Evolutionary conservation across 2,888 invertebrate species (phyloP).

Genomic region (Catocala nupta): DNA sequence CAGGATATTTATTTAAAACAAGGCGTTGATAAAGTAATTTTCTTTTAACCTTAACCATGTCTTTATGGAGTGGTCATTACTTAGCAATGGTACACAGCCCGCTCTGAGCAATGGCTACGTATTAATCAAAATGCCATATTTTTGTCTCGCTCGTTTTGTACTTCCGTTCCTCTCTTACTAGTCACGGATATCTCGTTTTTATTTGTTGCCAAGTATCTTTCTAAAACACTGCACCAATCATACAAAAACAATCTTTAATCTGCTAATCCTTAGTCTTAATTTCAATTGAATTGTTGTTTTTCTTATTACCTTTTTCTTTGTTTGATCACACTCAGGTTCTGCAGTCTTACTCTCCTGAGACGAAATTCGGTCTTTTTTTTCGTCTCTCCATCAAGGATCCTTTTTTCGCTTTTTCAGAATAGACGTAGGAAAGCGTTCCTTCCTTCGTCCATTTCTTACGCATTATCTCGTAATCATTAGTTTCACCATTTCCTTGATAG

Average conservation of each 20-base stretch:
- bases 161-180: slow-evolving; percentile 73
- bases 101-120: slow-evolving; percentile 86
- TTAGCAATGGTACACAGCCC: slow-evolving; percentile 87
- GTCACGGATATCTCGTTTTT: slow-evolving; percentile 82
- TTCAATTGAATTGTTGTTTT: slow-evolving; percentile 25
- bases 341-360: slow-evolving; percentile 86
- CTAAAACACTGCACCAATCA: slow-evolving; percentile 51
- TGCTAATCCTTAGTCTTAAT: slow-evolving; percentile 32
- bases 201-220: slow-evolving; percentile 63
- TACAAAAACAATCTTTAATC: slow-evolving; percentile 53
- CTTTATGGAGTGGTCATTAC: slow-evolving; percentile 88
- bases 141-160: slow-evolving; percentile 77
- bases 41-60: slow-evolving; percentile 88
- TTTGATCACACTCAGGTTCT: slow-evolving; percentile 71
- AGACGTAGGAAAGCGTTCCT: slow-evolving; percentile 79
- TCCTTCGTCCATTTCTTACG: slow-evolving; percentile 82
- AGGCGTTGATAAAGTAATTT: slow-evolving; percentile 88
- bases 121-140: slow-evolving; percentile 87
- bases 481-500: slow-evolving; percentile 77
- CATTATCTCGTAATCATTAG: slow-evolving; percentile 85
- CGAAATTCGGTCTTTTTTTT: slow-evolving; percentile 84
- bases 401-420: slow-evolving; percentile 84
- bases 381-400: slow-evolving; percentile 81
- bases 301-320: slow-evolving; percentile 59
- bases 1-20: slow-evolving; percentile 88